Conservation (phyloP, 1,140 invertebrate genomes). For the Thaumatotibia leucotreta region DNA sequence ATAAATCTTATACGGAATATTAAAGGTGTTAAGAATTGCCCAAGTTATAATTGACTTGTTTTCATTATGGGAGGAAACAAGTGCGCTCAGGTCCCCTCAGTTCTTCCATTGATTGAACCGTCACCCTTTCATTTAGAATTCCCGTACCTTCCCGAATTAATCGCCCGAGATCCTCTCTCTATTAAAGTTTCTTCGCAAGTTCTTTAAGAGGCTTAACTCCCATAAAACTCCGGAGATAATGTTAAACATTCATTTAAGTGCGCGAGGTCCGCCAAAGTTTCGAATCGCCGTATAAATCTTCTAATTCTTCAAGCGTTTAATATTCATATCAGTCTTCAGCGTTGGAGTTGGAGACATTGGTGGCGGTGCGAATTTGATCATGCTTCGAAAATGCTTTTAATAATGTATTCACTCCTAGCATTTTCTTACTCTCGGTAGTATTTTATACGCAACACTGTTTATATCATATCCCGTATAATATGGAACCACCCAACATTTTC, state of each 20-base stretch:
- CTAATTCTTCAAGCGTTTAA: conserved; percentile 71
- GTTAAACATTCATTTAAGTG: conserved; percentile 75
- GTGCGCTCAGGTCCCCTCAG: background rate
- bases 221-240: conserved; percentile 72
- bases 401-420: too few species aligned
- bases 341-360: background rate
- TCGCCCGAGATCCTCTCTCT: conserved; percentile 69
- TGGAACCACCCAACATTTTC: too few species aligned
- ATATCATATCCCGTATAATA: too few species aligned
- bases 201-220: conserved; percentile 67
- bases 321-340: conserved; percentile 67
- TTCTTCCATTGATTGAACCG: conserved; percentile 31
- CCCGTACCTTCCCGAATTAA: conserved; percentile 69
- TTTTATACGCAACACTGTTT: too few species aligned
- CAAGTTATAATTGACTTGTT: background rate
- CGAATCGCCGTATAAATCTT: conserved; percentile 71
- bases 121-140: conserved; percentile 67
- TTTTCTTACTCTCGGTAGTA: too few species aligned
- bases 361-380: background rate
- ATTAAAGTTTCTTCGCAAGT: conserved; percentile 72
- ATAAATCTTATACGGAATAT: too few species aligned
- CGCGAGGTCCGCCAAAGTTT: conserved; percentile 55
- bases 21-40: background rate
- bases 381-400: too few species aligned
- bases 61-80: background rate